Conservation (phyloP, 2,797 vertebrate species). For the Ispidina picta region DNA sequence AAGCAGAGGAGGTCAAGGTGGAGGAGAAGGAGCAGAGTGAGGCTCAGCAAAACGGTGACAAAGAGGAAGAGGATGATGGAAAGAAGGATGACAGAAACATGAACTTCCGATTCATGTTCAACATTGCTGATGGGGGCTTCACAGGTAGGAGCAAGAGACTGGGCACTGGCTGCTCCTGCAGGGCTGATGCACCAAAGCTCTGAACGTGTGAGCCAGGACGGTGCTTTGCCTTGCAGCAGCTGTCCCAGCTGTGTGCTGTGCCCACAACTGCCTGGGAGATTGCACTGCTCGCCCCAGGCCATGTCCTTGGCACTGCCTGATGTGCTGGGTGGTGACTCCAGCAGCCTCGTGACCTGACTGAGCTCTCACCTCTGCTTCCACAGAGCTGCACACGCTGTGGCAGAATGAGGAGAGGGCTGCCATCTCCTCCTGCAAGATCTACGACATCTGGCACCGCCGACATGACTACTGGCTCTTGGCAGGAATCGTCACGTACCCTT, state of each 20-base stretch:
- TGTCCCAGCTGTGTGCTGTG: accelerated
- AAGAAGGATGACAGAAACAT: slow-evolving; percentile 88
- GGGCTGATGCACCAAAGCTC: neutral
- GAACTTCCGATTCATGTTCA: slow-evolving; percentile 97
- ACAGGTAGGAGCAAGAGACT: slow-evolving; percentile 80
- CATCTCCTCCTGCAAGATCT: slow-evolving; percentile 93
- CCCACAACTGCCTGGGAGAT: accelerated
- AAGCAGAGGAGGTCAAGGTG: slow-evolving; percentile 75
- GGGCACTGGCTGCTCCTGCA: no score
- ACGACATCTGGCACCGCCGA: slow-evolving; percentile 97
- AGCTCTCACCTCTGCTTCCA: neutral
- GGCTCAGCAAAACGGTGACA: slow-evolving; percentile 89
- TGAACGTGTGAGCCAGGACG: neutral
- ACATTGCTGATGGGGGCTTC: slow-evolving; percentile 96
- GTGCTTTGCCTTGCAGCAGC: neutral
- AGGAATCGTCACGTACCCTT: slow-evolving; percentile 98
- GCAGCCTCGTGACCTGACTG: neutral
- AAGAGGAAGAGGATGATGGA: slow-evolving; percentile 87
- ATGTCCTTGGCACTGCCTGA: neutral
- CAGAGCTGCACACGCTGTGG: slow-evolving; percentile 98
- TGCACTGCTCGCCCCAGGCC: accelerated
- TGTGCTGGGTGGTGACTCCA: accelerated
- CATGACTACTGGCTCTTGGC: slow-evolving; percentile 99
- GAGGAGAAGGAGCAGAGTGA: slow-evolving; percentile 87
- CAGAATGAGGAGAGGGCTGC: slow-evolving; percentile 96